A percentile compares a stretch with the other conserved stretches of the same genome.
Conservation (phyloP, 1,140 invertebrate species). For the Nomia melanderi region DNA sequence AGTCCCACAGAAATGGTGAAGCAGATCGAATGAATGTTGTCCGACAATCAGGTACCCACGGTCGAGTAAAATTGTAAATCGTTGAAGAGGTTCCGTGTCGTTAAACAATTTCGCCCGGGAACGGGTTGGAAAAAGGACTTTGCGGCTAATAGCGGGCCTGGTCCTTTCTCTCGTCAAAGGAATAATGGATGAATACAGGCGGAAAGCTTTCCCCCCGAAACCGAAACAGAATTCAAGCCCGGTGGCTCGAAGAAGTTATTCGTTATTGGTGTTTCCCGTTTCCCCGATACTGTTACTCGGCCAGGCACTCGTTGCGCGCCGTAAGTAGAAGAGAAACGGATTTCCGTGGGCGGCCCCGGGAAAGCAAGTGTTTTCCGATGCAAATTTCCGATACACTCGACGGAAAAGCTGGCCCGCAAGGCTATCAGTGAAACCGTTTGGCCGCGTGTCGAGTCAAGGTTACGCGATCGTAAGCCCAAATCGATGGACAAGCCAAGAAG, state of each 20-base stretch:
- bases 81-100: too few species aligned
- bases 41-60: too few species aligned
- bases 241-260: not conserved
- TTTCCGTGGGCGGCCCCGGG: slow-evolving; percentile 34
- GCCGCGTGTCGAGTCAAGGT: slow-evolving; percentile 39
- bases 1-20: too few species aligned
- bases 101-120: too few species aligned
- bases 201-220: too few species aligned
- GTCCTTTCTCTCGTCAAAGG: too few species aligned
- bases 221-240: not conserved
- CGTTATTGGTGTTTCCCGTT: not conserved
- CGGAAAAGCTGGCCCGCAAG: slow-evolving; percentile 13
- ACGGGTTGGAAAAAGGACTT: too few species aligned
- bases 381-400: slow-evolving; percentile 29
- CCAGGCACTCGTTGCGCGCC: not conserved
- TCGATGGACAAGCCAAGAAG: slow-evolving; percentile 5
- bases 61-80: too few species aligned
- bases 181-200: too few species aligned
- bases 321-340: slow-evolving; percentile 25
- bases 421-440: slow-evolving; percentile 23
- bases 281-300: not conserved
- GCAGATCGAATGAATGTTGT: too few species aligned
- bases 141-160: too few species aligned
- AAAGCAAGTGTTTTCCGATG: slow-evolving; percentile 35
- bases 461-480: slow-evolving; percentile 19